Conservation (phyloP, 2,797 vertebrate genomes). For the Enteromius argenteus region DNA sequence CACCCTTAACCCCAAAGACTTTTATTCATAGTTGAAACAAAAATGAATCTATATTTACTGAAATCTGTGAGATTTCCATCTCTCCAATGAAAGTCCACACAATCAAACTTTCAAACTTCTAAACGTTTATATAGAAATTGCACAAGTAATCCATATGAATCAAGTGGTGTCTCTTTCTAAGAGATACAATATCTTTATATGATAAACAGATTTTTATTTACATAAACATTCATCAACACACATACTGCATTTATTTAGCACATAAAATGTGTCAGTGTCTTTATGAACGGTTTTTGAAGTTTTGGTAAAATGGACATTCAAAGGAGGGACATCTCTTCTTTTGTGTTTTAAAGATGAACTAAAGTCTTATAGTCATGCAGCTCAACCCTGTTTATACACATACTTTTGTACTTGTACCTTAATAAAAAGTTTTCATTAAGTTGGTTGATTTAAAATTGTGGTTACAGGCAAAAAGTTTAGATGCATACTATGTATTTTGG, state of each 20-base stretch:
- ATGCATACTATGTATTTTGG: conserved; percentile 50
- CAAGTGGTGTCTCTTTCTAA: background rate
- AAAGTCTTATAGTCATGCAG: background rate
- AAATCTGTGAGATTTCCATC: background rate
- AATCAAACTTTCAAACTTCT: background rate
- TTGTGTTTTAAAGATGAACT: background rate
- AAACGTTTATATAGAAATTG: background rate
- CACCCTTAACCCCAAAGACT: background rate
- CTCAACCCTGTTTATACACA: background rate
- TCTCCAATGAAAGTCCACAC: background rate
- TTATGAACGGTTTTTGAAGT: background rate
- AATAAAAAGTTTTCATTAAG: background rate
- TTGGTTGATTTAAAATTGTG: background rate
- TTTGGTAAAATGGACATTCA: background rate
- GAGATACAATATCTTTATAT: background rate
- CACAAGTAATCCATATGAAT: background rate
- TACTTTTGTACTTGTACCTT: background rate
- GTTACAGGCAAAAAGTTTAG: conserved; percentile 1
- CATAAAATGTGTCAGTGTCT: background rate
- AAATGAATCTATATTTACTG: background rate
- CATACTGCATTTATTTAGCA: background rate
- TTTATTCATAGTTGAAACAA: background rate
- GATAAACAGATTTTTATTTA: background rate
- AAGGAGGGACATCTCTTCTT: background rate
- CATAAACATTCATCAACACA: background rate